Percentiles rank a stretch among this genome's conserved stretches.
Conservation (phyloP, 2,113 vertebrate species). For the Saimiri boliviensis region DNA sequence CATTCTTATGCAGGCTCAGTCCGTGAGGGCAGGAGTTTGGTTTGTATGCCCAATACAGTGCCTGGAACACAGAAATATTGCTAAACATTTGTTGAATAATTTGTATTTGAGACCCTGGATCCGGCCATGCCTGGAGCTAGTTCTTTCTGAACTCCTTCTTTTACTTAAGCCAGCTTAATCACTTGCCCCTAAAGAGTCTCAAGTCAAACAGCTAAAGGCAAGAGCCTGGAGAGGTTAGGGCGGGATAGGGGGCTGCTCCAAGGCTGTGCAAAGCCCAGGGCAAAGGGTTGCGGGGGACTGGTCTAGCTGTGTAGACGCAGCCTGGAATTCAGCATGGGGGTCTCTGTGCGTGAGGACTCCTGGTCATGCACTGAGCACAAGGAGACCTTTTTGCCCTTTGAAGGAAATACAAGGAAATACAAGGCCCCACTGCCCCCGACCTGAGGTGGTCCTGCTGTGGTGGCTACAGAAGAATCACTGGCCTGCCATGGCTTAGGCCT, state of each 20-base stretch:
- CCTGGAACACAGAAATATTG: background rate
- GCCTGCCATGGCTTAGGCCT: background rate
- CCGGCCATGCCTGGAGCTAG: background rate
- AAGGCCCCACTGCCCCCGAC: background rate
- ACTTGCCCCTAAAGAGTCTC: background rate
- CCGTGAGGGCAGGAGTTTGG: background rate
- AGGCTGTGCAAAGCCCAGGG: background rate
- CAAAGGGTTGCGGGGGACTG: background rate
- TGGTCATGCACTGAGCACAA: background rate
- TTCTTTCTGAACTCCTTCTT: background rate
- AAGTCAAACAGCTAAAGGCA: background rate
- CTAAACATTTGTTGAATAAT: background rate
- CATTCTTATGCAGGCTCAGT: background rate
- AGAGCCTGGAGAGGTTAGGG: background rate
- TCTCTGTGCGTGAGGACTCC: background rate
- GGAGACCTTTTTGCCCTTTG: background rate
- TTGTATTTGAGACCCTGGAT: background rate
- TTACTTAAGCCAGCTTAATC: background rate
- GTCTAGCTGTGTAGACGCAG: background rate
- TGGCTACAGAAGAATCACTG: background rate
- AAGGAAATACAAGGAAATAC: background rate
- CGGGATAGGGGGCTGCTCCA: fast-evolving
- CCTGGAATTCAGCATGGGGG: background rate
- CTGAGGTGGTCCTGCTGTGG: background rate
- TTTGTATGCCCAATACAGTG: background rate